These are phyloP conservation scores for Pemphigus obesinymphae DNA, from an alignment of 1,140 invertebrate species.

Conservation along the genomic window DNA sequence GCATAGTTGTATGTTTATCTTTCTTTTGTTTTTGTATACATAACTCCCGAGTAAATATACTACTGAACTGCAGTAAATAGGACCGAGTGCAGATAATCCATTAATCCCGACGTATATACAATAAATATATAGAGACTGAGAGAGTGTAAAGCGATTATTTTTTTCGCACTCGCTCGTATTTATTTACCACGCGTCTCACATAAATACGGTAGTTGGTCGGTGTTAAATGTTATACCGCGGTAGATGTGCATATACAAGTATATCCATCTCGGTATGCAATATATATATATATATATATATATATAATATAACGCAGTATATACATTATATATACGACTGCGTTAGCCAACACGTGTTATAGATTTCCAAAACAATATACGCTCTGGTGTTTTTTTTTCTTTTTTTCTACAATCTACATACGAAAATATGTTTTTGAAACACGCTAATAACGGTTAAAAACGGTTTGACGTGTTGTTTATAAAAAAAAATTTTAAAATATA, in stretches of 20 bases:
- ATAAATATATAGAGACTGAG: not conserved
- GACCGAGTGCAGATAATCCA: not conserved
- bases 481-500: slow-evolving; percentile 9
- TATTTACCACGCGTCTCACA: not conserved
- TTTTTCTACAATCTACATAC: not conserved
- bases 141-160: slow-evolving; percentile 14
- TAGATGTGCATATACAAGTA: too few species aligned
- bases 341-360: not conserved
- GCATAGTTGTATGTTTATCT: too few species aligned
- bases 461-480: slow-evolving; percentile 18
- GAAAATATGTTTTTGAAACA: not conserved
- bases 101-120: not conserved
- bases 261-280: too few species aligned
- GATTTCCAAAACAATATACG: not conserved
- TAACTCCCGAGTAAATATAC: too few species aligned
- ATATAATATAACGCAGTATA: too few species aligned
- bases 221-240: too few species aligned
- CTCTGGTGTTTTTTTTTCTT: not conserved
- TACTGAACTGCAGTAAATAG: too few species aligned
- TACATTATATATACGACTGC: too few species aligned
- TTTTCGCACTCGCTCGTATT: slow-evolving; percentile 1
- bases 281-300: too few species aligned
- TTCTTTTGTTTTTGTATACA: too few species aligned
- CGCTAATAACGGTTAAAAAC: not conserved
- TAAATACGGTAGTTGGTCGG: not conserved